These are phyloP conservation scores for Cryptotermes secundus DNA, from an alignment of 1,140 invertebrate genomes.

Conservation along the genomic window DNA sequence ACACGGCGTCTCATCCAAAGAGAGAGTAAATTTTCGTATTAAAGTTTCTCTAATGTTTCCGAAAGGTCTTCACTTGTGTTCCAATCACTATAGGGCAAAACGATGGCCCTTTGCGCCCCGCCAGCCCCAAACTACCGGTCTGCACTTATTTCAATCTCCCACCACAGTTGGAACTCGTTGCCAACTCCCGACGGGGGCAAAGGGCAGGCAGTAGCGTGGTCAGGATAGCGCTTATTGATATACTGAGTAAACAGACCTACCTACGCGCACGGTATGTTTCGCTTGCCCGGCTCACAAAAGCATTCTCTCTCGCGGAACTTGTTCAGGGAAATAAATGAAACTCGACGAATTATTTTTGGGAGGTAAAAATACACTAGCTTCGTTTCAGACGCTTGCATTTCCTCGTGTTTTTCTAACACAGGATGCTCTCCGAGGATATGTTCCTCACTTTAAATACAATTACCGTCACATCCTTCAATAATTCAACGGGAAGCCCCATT, in stretches of 20 bases:
- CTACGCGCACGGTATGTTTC: neutral
- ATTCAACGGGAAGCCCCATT: too few relatives aligned
- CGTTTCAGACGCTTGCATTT: too few relatives aligned
- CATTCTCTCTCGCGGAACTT: neutral
- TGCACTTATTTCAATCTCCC: neutral
- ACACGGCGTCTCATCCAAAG: too few relatives aligned
- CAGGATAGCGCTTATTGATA: neutral
- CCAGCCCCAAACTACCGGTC: neutral
- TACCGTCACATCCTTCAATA: too few relatives aligned
- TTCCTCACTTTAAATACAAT: too few relatives aligned
- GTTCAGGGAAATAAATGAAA: neutral
- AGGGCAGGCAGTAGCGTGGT: neutral
- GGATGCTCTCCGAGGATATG: too few relatives aligned
- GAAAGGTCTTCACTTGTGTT: neutral
- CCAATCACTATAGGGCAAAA: neutral
- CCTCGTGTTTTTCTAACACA: too few relatives aligned
- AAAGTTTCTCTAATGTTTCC: too few relatives aligned
- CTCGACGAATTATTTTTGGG: neutral
- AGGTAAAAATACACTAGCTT: too few relatives aligned
- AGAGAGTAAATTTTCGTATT: too few relatives aligned
- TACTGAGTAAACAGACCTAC: neutral
- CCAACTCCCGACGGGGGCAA: slow-evolving; percentile 1
- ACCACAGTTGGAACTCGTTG: neutral
- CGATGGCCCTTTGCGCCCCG: neutral
- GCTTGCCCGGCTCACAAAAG: neutral